A percentile compares a stretch with the other conserved stretches of the same genome.
phyloP scores from a whole-genome alignment of 2,888 invertebrate genomes.

The Heliconius charithonia region DNA sequence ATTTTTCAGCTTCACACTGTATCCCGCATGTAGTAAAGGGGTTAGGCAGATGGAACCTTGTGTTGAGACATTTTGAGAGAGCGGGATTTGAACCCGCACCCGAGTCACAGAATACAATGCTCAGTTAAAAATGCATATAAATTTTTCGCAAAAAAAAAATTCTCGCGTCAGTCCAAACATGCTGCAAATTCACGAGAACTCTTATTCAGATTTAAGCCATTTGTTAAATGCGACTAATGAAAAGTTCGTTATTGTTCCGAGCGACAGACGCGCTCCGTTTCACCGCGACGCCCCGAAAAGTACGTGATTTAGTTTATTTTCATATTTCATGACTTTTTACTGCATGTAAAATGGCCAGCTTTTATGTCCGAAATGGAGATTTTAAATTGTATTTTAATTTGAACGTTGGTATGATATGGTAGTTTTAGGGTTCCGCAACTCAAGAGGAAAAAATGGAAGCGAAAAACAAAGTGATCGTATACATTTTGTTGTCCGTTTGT shows the following conservation, averaged over 20 bases:
- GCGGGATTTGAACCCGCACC: too few species aligned
- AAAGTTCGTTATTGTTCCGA: conserved; percentile 28
- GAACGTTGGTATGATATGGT: neutral
- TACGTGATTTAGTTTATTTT: conserved; percentile 26
- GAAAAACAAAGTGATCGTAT: too few species aligned
- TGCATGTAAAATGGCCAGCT: conserved; percentile 14
- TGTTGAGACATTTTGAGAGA: too few species aligned
- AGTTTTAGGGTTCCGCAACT: neutral
- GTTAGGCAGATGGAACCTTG: too few species aligned
- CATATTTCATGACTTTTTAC: conserved; percentile 21
- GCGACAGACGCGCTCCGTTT: conserved; percentile 27
- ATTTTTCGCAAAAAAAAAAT: neutral
- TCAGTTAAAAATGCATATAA: conserved; percentile 9
- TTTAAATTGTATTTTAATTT: conserved; percentile 13
- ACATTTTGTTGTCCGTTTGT: too few species aligned
- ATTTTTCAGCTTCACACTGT: too few species aligned
- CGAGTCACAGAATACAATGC: neutral
- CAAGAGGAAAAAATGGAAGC: too few species aligned
- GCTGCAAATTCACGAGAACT: conserved; percentile 14
- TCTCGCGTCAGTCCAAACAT: conserved; percentile 14
- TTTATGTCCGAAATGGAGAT: neutral
- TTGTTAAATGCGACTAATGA: conserved; percentile 30
- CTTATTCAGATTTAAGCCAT: conserved; percentile 28
- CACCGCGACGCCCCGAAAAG: conserved; percentile 11
- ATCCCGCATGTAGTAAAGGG: too few species aligned